Evolutionary conservation across 2,797 vertebrate species (phyloP), one percentile per base, ranked within the genome.

Genomic region (Sebastes variabilis): DNA sequence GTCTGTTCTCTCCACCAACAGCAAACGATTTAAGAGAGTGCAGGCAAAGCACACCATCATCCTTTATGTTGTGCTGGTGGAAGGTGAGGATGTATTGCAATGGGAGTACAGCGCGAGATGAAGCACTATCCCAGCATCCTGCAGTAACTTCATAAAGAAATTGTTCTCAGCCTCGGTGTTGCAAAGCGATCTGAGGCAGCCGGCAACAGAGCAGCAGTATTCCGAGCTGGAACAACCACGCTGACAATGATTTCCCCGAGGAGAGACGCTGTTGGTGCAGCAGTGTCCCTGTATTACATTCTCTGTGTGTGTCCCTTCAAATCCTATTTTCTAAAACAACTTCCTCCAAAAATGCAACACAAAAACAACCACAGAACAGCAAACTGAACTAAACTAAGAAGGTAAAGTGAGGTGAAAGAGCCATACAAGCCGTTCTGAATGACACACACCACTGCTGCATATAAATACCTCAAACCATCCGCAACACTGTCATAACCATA

Each of bases 181-280:
- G 25, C 75, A 67, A 30, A 69, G 76, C 38, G 52, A 86, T 80
- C 46, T 30, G 65, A 69, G 70, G 79, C 12, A 32, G 72, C 36
- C 8, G 27, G 64, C 56, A 78, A 65, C 75, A 56, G 11, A 82
- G 80, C 69, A 59, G 83, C 76, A 58, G 82, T 29, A 81, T 85
- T 82, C 83, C 66, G 76, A 86, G 84, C 82, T 60, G 56, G 73
- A 88, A 80, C 77, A 77, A 79, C 74, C 70, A 69, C 42, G 6
- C 54, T 54, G 83, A 70, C 80, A 27, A 22, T 86, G 72, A 92
- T 94, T 92, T 93, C 93, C 90, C 93, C 0, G 54, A 85, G 87
- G 85, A 85, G 65, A 54, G 84, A 69, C 38, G 22, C 49, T 22
- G 75, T 18, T 54, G 67, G 58, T 82, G 66, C 76, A 52, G 58